These are phyloP conservation scores for Rutpela maculata DNA, from an alignment of 2,888 invertebrate species.

Conservation along the genomic window DNA sequence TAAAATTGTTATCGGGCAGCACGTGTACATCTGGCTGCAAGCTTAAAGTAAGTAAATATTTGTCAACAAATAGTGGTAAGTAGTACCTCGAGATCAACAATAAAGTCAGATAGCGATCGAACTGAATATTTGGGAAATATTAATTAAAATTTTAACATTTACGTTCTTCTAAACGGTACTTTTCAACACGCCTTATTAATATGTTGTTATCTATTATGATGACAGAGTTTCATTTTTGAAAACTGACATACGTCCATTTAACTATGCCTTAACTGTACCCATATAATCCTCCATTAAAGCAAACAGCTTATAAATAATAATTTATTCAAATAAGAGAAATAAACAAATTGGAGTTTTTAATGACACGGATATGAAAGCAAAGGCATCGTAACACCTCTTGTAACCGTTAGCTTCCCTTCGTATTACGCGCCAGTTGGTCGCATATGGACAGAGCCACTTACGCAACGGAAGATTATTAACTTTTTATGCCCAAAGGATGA, in stretches of 20 bases:
- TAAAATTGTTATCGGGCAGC: not conserved
- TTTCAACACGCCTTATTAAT: not conserved
- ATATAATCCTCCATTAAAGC: not conserved
- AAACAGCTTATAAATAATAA: conserved; percentile 7
- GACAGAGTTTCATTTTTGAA: not conserved
- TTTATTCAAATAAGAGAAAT: not conserved
- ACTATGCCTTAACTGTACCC: not conserved
- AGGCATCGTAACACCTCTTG: not conserved
- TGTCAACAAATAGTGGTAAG: not conserved
- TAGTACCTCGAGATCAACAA: not conserved
- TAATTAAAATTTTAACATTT: not conserved
- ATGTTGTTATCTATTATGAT: not conserved
- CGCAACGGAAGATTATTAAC: not conserved
- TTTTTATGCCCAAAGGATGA: not conserved
- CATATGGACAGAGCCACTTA: not conserved
- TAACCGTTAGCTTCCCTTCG: not conserved
- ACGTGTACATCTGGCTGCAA: not conserved
- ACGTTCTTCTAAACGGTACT: not conserved
- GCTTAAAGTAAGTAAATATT: not conserved
- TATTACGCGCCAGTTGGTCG: not conserved
- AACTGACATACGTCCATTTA: conserved; percentile 4
- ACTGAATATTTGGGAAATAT: not conserved
- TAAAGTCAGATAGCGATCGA: not conserved
- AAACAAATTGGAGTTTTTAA: conserved; percentile 6
- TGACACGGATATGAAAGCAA: conserved; percentile 7